A percentile compares a stretch with the other conserved stretches of the same genome.
Conservation (phyloP, 2,797 vertebrate species). For the Ibycter americanus region DNA sequence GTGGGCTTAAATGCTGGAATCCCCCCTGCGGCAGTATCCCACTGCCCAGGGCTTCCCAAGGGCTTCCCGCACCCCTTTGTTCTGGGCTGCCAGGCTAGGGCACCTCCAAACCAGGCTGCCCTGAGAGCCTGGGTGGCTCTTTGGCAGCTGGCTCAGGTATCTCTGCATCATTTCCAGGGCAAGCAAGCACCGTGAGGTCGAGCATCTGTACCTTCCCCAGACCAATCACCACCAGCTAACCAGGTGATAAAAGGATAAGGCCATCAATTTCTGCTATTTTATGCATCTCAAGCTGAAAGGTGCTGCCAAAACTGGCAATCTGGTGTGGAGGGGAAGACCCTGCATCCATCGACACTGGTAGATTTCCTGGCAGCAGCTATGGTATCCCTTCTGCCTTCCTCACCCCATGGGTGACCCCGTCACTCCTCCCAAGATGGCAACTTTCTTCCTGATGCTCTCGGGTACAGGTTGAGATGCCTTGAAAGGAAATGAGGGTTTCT, state of each 20-base stretch:
- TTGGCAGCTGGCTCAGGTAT: not conserved
- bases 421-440: not conserved
- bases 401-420: accelerated
- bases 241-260: not conserved
- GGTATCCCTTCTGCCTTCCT: not conserved
- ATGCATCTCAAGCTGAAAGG: not conserved
- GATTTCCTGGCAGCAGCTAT: not conserved
- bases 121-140: not conserved
- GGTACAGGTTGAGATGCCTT: not conserved
- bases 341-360: not conserved
- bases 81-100: not conserved
- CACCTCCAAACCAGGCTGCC: not conserved
- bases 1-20: accelerated
- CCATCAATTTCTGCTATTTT: not conserved
- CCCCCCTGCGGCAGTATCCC: not conserved
- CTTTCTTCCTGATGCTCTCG: not conserved
- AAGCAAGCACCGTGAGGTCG: not conserved
- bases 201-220: not conserved
- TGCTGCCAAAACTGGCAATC: not conserved
- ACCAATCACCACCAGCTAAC: not conserved
- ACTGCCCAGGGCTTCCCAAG: not conserved
- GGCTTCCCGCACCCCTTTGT: not conserved
- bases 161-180: not conserved
- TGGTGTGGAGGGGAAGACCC: not conserved
- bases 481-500: not conserved